phyloP scores from a whole-genome alignment of 2,113 vertebrate species.

The Ardeotis arabs region DNA sequence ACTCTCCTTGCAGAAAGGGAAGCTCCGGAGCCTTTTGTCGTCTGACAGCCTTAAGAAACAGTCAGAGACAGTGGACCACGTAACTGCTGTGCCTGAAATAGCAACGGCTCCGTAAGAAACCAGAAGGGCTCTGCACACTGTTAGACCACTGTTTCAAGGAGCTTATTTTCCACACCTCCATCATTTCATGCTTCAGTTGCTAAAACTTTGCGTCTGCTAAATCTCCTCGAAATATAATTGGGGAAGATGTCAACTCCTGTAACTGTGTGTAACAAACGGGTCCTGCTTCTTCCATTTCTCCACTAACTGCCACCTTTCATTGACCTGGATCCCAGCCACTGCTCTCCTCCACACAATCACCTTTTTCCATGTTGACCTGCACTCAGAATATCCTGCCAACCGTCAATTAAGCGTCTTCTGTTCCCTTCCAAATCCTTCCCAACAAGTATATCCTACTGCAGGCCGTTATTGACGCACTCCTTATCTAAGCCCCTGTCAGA shows the following conservation, averaged over 20 bases:
- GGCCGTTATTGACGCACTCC: accelerated
- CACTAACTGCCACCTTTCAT: background rate
- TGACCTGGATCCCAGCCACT: accelerated
- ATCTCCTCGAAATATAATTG: background rate
- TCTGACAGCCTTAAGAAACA: background rate
- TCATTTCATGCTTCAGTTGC: background rate
- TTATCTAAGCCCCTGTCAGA: background rate
- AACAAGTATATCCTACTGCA: background rate
- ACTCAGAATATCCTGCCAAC: background rate
- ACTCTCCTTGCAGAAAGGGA: background rate
- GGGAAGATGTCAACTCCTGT: background rate
- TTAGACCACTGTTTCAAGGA: background rate
- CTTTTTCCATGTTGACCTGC: accelerated
- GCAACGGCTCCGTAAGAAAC: background rate
- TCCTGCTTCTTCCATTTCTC: background rate
- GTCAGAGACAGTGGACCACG: background rate
- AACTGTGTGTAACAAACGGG: background rate
- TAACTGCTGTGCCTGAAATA: background rate
- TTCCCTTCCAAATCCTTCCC: background rate
- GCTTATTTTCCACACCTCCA: background rate
- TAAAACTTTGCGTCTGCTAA: background rate
- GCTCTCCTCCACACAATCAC: background rate
- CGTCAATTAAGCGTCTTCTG: accelerated
- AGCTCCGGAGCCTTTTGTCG: background rate
- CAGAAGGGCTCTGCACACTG: background rate